Percentiles rank a stretch among this genome's conserved stretches.
Evolutionary conservation across 2,797 vertebrate genomes (phyloP).

Genomic region (Philypnodon macrostomus): DNA sequence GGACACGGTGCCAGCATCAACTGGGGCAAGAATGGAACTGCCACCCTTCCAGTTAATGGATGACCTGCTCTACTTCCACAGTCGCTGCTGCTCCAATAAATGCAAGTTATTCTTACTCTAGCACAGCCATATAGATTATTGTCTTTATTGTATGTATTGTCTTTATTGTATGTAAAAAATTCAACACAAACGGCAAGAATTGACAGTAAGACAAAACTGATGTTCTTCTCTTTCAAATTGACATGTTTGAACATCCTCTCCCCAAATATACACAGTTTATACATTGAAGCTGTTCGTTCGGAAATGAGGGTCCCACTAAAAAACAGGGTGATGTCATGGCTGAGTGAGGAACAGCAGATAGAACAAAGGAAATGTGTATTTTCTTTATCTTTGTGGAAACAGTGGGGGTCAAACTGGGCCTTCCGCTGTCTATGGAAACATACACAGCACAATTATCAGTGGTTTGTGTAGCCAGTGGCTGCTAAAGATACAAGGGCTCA

Average conservation of each 20-base stretch:
- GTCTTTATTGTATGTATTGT: no score
- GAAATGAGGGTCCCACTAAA: constrained; percentile 5
- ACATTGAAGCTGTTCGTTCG: background rate
- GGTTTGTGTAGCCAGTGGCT: constrained; percentile 18
- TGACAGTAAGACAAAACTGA: constrained; percentile 1
- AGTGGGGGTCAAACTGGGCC: constrained; percentile 40
- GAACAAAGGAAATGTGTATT: constrained; percentile 36
- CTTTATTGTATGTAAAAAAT: no score
- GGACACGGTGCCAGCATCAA: no score
- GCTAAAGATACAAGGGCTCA: constrained; percentile 21
- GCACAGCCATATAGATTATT: no score
- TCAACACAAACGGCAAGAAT: no score
- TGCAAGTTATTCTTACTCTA: no score
- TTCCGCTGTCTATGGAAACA: constrained; percentile 44
- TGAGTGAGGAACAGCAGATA: constrained; percentile 7
- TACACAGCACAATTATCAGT: constrained; percentile 39
- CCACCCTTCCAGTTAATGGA: no score
- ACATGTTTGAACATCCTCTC: constrained; percentile 20
- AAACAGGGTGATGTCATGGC: constrained; percentile 17
- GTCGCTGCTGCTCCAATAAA: no score
- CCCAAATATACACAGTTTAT: constrained; percentile 8
- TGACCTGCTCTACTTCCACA: no score
- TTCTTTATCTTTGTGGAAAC: constrained; percentile 51
- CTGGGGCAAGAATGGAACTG: no score
- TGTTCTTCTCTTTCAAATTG: constrained; percentile 12